phyloP scores from a whole-genome alignment of 2,888 invertebrate genomes.

The Drosophila pseudotalamancana region DNA sequence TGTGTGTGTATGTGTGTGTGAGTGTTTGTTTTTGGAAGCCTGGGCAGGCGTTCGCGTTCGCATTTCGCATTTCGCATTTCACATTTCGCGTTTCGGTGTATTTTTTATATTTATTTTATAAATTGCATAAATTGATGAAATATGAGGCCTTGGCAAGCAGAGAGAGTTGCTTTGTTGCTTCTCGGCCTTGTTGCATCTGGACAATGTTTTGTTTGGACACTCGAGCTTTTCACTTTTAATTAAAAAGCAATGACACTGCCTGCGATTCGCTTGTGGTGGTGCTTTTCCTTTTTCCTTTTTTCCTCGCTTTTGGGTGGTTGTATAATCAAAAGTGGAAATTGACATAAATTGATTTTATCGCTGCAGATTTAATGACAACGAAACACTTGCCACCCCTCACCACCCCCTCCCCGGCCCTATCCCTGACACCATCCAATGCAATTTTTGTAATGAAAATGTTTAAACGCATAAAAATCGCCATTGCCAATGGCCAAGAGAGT shows the following conservation, averaged over 20 bases:
- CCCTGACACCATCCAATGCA: slow-evolving; percentile 68
- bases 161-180: slow-evolving; percentile 12
- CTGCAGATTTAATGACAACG: slow-evolving; percentile 78
- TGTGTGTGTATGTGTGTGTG: background rate
- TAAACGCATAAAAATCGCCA: slow-evolving; percentile 76
- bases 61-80: slow-evolving; percentile 18
- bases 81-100: slow-evolving; percentile 12
- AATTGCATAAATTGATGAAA: slow-evolving; percentile 78
- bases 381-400: slow-evolving; percentile 60
- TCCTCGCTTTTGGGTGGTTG: slow-evolving; percentile 29
- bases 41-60: slow-evolving; percentile 29
- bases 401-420: background rate
- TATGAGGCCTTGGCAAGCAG: slow-evolving; percentile 27
- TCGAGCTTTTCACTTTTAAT: slow-evolving; percentile 75
- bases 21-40: slow-evolving; percentile 16
- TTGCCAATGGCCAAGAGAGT: slow-evolving; percentile 26
- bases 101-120: slow-evolving; percentile 79
- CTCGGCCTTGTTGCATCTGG: slow-evolving; percentile 35
- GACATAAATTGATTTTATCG: slow-evolving; percentile 78
- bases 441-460: slow-evolving; percentile 80
- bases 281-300: slow-evolving; percentile 10
- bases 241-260: slow-evolving; percentile 71
- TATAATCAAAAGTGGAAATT: slow-evolving; percentile 76
- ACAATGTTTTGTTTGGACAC: slow-evolving; percentile 75
- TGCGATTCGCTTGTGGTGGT: slow-evolving; percentile 31